Evolutionary conservation across 2,888 invertebrate species (phyloP).

Genomic region (Agrotis clavis): DNA sequence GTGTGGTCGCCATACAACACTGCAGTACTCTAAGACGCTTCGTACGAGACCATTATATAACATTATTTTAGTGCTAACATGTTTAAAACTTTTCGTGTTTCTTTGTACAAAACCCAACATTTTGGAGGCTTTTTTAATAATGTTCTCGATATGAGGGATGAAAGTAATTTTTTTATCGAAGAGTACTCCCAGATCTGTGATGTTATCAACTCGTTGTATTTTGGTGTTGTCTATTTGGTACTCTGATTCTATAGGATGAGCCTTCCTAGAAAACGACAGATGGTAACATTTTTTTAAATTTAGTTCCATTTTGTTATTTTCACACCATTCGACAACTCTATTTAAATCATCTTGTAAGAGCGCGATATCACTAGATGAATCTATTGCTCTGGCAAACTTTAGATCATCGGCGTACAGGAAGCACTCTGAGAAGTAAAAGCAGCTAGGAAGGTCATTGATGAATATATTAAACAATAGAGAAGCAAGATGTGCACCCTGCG

Average conservation of each 20-base stretch:
- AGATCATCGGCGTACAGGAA: too few species aligned
- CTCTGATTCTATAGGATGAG: background rate
- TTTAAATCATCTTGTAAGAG: too few species aligned
- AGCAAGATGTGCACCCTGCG: background rate
- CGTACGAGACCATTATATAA: background rate
- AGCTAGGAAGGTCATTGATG: too few species aligned
- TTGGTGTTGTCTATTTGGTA: background rate
- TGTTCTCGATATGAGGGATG: background rate
- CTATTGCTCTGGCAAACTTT: too few species aligned
- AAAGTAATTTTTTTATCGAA: slow-evolving; percentile 6
- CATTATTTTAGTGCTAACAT: background rate
- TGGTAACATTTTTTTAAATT: too few species aligned
- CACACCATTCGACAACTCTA: too few species aligned
- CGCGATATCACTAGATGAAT: too few species aligned
- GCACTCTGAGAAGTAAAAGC: too few species aligned
- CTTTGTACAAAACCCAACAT: background rate
- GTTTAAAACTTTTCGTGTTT: background rate
- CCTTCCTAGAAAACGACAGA: too few species aligned
- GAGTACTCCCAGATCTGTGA: background rate
- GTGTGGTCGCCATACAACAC: background rate
- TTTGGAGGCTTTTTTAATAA: background rate
- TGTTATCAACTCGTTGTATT: background rate
- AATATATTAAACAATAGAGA: too few species aligned
- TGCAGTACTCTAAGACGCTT: background rate
- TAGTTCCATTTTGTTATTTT: too few species aligned